phyloP scores from a whole-genome alignment of 2,888 invertebrate species.

The Flabesymbios commensalis region DNA sequence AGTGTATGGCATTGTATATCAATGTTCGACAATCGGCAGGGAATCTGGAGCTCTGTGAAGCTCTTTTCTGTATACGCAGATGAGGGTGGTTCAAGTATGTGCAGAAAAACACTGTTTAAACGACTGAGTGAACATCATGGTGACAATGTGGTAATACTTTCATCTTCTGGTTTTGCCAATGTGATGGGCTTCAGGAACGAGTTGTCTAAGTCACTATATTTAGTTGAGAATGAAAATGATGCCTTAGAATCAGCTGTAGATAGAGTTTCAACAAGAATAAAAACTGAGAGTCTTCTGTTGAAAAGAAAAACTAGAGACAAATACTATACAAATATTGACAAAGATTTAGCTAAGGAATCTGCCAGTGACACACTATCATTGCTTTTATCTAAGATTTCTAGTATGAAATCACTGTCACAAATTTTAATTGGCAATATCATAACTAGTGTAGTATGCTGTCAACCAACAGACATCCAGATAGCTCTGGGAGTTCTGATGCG shows the following conservation, averaged over 20 bases:
- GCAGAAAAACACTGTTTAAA: conserved; percentile 11
- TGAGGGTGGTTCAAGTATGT: conserved; percentile 9
- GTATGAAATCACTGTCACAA: background rate
- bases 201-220: background rate
- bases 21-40: conserved; percentile 3
- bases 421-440: conserved; percentile 3
- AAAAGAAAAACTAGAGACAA: background rate
- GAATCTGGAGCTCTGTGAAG: conserved; percentile 6
- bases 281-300: background rate
- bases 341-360: conserved; percentile 1
- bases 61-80: conserved; percentile 2
- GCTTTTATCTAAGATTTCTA: background rate
- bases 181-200: conserved; percentile 5
- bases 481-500: conserved; percentile 4
- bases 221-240: background rate
- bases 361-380: background rate
- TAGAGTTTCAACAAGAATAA: background rate
- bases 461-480: background rate
- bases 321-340: conserved; percentile 6
- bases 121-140: conserved; percentile 8
- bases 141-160: conserved; percentile 3
- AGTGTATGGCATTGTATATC: background rate
- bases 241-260: background rate
- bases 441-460: background rate
- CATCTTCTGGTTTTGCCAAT: conserved; percentile 6